phyloP scores from a whole-genome alignment of 1,140 invertebrate genomes.

The Atta texana region DNA sequence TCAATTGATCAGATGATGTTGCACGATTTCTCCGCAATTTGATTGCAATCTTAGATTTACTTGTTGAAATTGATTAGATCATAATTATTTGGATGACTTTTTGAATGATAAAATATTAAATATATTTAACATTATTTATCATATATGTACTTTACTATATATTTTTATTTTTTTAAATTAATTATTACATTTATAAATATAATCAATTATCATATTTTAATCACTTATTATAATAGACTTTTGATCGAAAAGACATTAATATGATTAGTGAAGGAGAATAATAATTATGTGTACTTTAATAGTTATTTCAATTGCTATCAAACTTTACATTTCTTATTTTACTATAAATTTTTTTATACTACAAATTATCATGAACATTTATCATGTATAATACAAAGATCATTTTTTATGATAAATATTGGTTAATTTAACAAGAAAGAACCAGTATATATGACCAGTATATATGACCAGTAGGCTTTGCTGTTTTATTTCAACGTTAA shows the following conservation, averaged over 20 bases:
- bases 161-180: background rate
- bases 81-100: background rate
- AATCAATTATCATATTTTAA: background rate
- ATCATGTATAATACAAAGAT: background rate
- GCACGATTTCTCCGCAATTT: background rate
- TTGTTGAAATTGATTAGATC: background rate
- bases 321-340: constrained; percentile 11
- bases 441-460: background rate
- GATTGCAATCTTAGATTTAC: background rate
- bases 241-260: background rate
- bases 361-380: background rate
- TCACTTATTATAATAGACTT: background rate
- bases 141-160: background rate
- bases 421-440: background rate
- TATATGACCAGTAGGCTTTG: background rate
- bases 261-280: background rate
- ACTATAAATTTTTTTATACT: background rate
- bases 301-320: background rate
- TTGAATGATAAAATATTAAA: background rate
- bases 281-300: background rate
- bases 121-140: background rate
- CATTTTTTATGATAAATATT: background rate
- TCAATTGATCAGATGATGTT: constrained; percentile 23
- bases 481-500: background rate
- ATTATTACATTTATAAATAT: background rate